Base-by-base conservation (phyloP, 2,113 vertebrate species). In the Colinus virginianus region DNA sequence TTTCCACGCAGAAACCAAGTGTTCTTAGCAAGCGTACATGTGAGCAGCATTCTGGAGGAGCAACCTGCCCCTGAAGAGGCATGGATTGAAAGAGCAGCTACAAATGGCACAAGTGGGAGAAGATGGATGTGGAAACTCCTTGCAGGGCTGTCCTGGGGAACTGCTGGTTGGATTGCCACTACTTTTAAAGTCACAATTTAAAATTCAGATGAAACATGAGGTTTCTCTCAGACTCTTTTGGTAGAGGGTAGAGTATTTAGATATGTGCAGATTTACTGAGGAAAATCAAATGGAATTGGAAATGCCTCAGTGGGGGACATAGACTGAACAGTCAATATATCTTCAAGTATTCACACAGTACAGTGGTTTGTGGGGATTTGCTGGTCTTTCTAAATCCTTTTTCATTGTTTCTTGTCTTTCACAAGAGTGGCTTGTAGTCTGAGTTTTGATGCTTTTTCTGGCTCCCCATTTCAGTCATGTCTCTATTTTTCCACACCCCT, bases 1-100 rank as follows among this genome's bases (percentile, higher is more conserved):
- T 93, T 84, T 67, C 67, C 72, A 19, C 2, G 5, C 61, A 55
- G 70, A 94, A 95, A 96, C 92, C 91, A 96, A 96, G 51, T 75
- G 95, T 95, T 96, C 94, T 94, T 96, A 87, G 67, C 80, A 67
- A 68, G 64, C 32, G 49, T 30, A 45, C 13, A 68, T 3, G 8
- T 69, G 53, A 61, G 34, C 56, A 49, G 64, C 76, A 90, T 90
- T 72, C 94, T 66, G 61, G 79, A 88, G 86, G 93, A 92, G 72
- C 85, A 78, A 85, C 93, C 75, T 87, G 36, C 67, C 77, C 61
- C 30, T 16, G 61, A 87, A 80, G 55, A 93, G 67, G 62, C 77
- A 92, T 88, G 90, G 20, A 28, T 45, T 49, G 59, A 87, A 84
- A 88, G 22, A 69, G 88, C 26, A 69, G 51, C 42, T 90, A 63